phyloP scores from a whole-genome alignment of 2,888 invertebrate species.

The Heliconius aoede region DNA sequence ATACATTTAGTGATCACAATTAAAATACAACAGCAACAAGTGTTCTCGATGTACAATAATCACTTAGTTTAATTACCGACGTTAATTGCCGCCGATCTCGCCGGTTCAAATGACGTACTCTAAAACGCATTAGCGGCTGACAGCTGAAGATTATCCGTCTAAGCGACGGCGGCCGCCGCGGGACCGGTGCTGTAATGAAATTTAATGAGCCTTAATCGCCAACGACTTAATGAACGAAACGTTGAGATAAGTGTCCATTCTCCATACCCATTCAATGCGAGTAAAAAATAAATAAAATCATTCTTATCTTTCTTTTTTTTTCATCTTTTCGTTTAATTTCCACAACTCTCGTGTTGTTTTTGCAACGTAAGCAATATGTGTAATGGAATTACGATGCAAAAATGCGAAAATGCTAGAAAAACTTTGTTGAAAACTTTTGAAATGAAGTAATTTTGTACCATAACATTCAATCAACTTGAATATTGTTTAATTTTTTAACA shows the following conservation, averaged over 20 bases:
- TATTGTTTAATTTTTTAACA: too few species aligned
- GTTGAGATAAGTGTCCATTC: slow-evolving; percentile 74
- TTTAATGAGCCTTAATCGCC: slow-evolving; percentile 83
- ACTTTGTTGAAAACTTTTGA: too few species aligned
- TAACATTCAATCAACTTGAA: too few species aligned
- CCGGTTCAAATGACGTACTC: slow-evolving; percentile 84
- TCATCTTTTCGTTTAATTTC: slow-evolving; percentile 34
- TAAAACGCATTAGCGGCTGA: slow-evolving; percentile 84
- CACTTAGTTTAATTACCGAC: slow-evolving; percentile 82
- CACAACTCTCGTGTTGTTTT: slow-evolving; percentile 27
- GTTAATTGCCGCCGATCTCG: slow-evolving; percentile 82
- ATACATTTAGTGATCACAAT: neutral
- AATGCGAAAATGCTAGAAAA: too few species aligned
- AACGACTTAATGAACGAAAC: slow-evolving; percentile 81
- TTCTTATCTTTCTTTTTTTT: slow-evolving; percentile 15
- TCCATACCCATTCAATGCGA: slow-evolving; percentile 62
- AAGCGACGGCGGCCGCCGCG: slow-evolving; percentile 70
- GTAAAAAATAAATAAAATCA: slow-evolving; percentile 19
- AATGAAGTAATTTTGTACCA: too few species aligned
- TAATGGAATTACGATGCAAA: too few species aligned
- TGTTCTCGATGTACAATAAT: slow-evolving; percentile 74
- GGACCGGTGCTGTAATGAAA: slow-evolving; percentile 78
- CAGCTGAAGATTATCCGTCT: slow-evolving; percentile 83
- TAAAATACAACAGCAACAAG: slow-evolving; percentile 23
- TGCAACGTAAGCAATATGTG: slow-evolving; percentile 3